A percentile compares a stretch with the other conserved stretches of the same genome.
Conservation (phyloP, 2,113 vertebrate genomes). For the Nettapus auritus region DNA sequence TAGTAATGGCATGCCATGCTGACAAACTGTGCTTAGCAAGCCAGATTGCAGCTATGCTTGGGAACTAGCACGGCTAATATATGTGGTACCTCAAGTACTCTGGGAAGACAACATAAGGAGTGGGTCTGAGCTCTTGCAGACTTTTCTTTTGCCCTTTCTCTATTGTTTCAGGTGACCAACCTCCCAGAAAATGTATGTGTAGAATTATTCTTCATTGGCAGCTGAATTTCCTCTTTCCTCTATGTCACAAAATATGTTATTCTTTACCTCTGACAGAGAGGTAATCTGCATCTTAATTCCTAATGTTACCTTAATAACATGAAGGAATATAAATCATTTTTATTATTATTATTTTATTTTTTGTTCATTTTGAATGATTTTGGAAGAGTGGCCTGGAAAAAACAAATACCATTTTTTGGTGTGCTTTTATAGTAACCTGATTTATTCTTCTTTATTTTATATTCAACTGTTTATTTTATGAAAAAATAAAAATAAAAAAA, state of each 20-base stretch:
- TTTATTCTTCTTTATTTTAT: not conserved
- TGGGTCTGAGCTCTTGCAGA: not conserved
- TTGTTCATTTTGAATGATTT: not conserved
- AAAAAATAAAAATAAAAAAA: not conserved
- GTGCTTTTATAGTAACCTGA: not conserved
- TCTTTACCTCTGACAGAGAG: not conserved
- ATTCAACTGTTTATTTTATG: not conserved
- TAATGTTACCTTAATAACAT: not conserved
- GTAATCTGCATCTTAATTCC: not conserved
- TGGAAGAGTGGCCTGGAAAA: not conserved
- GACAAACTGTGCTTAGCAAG: not conserved
- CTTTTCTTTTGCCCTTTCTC: not conserved
- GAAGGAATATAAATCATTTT: not conserved
- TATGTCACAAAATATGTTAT: not conserved
- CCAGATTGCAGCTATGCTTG: not conserved
- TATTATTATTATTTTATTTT: not conserved
- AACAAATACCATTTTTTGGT: not conserved
- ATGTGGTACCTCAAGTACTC: not conserved
- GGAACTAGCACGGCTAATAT: not conserved
- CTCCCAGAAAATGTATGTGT: rapidly evolving
- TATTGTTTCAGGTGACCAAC: not conserved
- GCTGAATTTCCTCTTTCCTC: not conserved
- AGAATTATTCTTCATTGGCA: not conserved
- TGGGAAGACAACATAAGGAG: not conserved
- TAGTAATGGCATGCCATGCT: not conserved